phyloP scores from a whole-genome alignment of 2,888 invertebrate genomes.

The Drepana falcataria region DNA sequence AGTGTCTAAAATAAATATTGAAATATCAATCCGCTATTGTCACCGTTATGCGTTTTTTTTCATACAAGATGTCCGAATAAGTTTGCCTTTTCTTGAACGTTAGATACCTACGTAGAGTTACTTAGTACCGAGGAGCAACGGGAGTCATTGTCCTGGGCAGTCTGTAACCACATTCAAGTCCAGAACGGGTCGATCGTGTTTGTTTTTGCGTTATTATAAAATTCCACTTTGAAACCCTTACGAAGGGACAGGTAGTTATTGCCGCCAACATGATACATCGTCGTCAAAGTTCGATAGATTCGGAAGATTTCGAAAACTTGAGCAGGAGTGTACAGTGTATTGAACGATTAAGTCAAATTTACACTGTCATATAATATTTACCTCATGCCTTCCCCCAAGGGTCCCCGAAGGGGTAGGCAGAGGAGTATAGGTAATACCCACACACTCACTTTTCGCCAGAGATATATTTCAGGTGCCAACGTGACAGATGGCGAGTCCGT shows the following conservation, averaged over 20 bases:
- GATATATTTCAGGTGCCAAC: too few relatives aligned
- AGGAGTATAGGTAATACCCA: too few relatives aligned
- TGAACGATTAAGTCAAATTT: too few relatives aligned
- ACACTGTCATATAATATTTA: too few relatives aligned
- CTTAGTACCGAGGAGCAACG: not conserved
- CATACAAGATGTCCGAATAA: constrained; percentile 17
- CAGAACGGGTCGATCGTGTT: constrained; percentile 59
- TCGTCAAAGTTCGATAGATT: constrained; percentile 5
- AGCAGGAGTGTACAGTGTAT: constrained; percentile 13
- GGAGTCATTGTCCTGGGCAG: constrained; percentile 67
- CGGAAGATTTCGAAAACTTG: constrained; percentile 9
- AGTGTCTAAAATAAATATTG: too few relatives aligned
- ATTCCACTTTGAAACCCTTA: constrained; percentile 40
- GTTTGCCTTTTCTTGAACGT: constrained; percentile 4
- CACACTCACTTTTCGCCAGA: too few relatives aligned
- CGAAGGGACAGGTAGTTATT: constrained; percentile 12
- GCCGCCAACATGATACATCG: constrained; percentile 24
- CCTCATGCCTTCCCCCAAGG: too few relatives aligned
- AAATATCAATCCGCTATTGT: too few relatives aligned
- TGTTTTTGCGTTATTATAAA: constrained; percentile 71
- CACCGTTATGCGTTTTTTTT: too few relatives aligned
- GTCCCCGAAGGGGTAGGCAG: too few relatives aligned
- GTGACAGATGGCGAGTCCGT: too few relatives aligned
- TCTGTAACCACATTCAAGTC: constrained; percentile 43
- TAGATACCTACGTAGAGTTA: not conserved